Conservation (phyloP, 2,888 invertebrate genomes). For the Lasioglossum zephyrum region DNA sequence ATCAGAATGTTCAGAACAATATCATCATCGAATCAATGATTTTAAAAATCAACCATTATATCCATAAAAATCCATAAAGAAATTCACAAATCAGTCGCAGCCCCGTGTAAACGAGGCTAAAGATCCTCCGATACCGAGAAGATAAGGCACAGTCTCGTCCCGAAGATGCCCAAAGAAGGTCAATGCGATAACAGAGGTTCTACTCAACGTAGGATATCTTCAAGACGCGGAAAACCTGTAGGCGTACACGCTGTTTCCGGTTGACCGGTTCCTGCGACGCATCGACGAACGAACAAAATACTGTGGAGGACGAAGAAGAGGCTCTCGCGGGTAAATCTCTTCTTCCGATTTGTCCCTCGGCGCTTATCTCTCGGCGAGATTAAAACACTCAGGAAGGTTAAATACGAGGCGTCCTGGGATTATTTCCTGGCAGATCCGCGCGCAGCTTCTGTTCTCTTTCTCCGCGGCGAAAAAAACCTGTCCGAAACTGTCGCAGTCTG, state of each 20-base stretch:
- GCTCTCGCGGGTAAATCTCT: not conserved
- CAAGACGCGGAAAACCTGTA: not conserved
- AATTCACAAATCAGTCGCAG: no score
- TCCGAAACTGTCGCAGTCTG: not conserved
- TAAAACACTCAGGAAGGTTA: conserved; percentile 34
- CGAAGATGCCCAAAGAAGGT: not conserved
- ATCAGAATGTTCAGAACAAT: no score
- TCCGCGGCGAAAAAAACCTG: not conserved
- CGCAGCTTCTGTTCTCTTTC: not conserved
- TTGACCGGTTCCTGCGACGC: conserved; percentile 24
- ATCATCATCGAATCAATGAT: no score
- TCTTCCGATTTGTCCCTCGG: not conserved
- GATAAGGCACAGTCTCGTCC: not conserved
- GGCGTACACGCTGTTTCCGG: conserved; percentile 9
- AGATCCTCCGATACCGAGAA: no score
- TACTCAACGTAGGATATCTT: conserved; percentile 34
- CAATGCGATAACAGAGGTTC: conserved; percentile 23
- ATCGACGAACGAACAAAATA: conserved; percentile 10
- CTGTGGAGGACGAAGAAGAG: not conserved
- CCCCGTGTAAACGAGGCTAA: not conserved
- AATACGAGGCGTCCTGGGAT: conserved; percentile 20
- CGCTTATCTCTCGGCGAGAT: conserved; percentile 21
- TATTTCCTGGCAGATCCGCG: not conserved
- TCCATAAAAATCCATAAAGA: no score
- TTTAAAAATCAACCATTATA: no score